Conservation (phyloP, 2,888 invertebrate genomes). For the Troilus luridus region DNA sequence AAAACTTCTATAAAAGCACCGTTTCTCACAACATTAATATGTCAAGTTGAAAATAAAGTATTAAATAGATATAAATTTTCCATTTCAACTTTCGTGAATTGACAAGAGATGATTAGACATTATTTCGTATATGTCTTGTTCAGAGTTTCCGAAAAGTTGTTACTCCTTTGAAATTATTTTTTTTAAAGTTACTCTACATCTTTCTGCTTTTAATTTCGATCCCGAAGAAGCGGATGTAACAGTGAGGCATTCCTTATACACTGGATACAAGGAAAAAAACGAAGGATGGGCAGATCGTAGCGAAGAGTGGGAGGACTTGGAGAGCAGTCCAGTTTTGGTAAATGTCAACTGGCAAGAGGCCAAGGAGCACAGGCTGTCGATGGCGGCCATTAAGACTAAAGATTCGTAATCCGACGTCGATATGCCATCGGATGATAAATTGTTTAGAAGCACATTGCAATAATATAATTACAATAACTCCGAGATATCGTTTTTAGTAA, state of each 20-base stretch:
- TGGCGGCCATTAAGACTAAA: not conserved
- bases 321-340: not conserved
- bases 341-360: conserved; percentile 20
- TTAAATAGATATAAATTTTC: not conserved
- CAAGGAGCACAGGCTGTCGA: not conserved
- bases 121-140: not conserved
- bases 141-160: not conserved
- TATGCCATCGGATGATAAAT: not conserved
- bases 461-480: not conserved
- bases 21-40: too few species aligned
- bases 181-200: not conserved
- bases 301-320: not conserved
- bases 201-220: not conserved
- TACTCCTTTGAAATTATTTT: not conserved
- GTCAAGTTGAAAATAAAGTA: too few species aligned
- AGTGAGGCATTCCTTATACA: not conserved
- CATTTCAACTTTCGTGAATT: not conserved
- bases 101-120: too few species aligned
- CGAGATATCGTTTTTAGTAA: not conserved
- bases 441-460: not conserved
- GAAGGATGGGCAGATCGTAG: not conserved
- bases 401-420: not conserved
- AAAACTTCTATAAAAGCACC: too few species aligned
- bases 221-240: not conserved
- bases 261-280: not conserved